These are phyloP conservation scores for Oryzias woworae DNA, from an alignment of 2,113 vertebrate genomes.

Conservation along the genomic window DNA sequence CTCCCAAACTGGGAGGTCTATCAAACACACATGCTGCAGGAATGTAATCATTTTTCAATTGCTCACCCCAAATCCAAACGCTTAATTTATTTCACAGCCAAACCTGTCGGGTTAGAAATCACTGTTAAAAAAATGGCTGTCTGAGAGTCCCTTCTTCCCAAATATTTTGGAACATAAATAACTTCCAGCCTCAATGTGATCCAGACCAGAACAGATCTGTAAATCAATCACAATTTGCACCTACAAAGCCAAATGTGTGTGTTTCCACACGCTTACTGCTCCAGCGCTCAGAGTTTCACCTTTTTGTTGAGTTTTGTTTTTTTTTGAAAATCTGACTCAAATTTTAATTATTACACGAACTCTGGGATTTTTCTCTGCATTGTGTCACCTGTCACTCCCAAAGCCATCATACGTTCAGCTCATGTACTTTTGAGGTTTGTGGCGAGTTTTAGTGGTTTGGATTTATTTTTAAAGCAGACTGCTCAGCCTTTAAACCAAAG, in stretches of 20 bases:
- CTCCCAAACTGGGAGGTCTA: slow-evolving; percentile 69
- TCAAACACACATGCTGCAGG: slow-evolving; percentile 65
- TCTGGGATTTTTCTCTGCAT: slow-evolving; percentile 30
- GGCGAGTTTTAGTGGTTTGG: slow-evolving; percentile 44
- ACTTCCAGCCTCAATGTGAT: neutral
- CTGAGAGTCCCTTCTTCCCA: slow-evolving; percentile 33
- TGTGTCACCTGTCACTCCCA: slow-evolving; percentile 62
- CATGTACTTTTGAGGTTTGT: slow-evolving; percentile 46
- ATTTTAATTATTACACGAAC: neutral
- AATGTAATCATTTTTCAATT: slow-evolving; percentile 64
- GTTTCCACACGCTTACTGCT: slow-evolving; percentile 23
- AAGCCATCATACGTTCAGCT: slow-evolving; percentile 49
- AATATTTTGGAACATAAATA: slow-evolving; percentile 36
- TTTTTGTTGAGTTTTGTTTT: slow-evolving; percentile 10
- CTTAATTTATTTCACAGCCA: slow-evolving; percentile 52
- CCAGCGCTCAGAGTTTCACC: neutral
- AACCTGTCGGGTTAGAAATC: slow-evolving; percentile 34
- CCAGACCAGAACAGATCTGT: slow-evolving; percentile 10
- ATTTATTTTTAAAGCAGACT: slow-evolving; percentile 18
- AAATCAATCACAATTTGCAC: slow-evolving; percentile 31
- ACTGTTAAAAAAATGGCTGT: slow-evolving; percentile 36
- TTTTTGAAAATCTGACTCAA: slow-evolving; percentile 31
- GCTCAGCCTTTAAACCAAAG: slow-evolving; percentile 13
- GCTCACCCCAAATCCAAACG: slow-evolving; percentile 19
- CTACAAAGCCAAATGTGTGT: slow-evolving; percentile 21